Percentiles rank a stretch among this genome's conserved stretches.
phyloP scores from a whole-genome alignment of 2,888 invertebrate species.

The Aproaerema taeniolella region DNA sequence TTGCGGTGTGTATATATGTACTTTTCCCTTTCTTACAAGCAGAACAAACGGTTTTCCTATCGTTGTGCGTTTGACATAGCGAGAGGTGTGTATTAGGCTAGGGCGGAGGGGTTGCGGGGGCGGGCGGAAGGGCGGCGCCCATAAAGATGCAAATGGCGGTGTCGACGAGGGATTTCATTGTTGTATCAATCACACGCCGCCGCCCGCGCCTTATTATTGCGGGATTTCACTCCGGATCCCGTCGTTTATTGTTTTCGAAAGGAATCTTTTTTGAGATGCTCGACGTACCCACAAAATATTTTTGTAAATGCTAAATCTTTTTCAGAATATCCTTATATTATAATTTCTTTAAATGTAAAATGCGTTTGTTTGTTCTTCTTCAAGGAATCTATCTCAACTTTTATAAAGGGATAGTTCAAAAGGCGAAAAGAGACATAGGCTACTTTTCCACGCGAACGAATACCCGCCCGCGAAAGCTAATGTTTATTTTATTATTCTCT shows the following conservation, averaged over 20 bases:
- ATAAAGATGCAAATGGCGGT: conserved; percentile 78
- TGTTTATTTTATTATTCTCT: too few relatives aligned
- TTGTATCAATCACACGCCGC: conserved; percentile 67
- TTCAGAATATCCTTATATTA: too few relatives aligned
- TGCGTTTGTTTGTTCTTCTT: too few relatives aligned
- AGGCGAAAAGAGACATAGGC: too few relatives aligned
- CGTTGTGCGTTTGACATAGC: conserved; percentile 4
- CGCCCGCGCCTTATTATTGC: conserved; percentile 56
- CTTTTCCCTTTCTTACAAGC: too few relatives aligned
- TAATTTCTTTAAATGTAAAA: too few relatives aligned
- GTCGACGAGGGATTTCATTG: conserved; percentile 72
- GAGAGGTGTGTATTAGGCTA: conserved; percentile 10
- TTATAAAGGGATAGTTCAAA: too few relatives aligned
- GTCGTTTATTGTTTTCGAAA: conserved; percentile 53
- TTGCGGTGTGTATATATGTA: too few relatives aligned
- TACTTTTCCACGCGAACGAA: too few relatives aligned
- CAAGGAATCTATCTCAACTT: too few relatives aligned
- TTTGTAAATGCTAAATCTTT: conserved; percentile 13
- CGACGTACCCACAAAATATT: conserved; percentile 1
- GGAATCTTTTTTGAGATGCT: conserved; percentile 31
- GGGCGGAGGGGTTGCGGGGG: conserved; percentile 3
- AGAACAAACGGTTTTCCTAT: too few relatives aligned
- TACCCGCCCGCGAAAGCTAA: too few relatives aligned
- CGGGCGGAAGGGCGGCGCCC: conserved; percentile 37
- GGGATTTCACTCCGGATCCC: conserved; percentile 45